phyloP scores from a whole-genome alignment of 92 coral and sea anemone genomes.

The Parazoanthus darwini region DNA sequence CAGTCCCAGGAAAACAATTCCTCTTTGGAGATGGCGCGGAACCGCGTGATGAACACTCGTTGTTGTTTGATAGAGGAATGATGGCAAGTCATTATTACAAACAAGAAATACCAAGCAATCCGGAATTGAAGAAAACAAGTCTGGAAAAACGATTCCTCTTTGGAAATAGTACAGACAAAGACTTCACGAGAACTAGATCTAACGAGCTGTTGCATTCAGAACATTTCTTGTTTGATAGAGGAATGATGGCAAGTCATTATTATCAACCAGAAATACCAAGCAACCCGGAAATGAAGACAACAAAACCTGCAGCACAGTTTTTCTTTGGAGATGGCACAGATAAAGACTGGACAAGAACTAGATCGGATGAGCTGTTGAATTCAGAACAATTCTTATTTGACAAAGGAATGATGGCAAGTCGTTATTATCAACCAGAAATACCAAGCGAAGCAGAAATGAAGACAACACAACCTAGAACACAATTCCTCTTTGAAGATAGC shows the following conservation, averaged over 20 bases:
- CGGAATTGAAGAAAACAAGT: not conserved
- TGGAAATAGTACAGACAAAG: not conserved
- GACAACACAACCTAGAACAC: not conserved
- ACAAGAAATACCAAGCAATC: not conserved
- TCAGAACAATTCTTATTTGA: not conserved
- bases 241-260: conserved; percentile 23
- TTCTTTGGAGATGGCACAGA: not conserved
- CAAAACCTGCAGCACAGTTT: not conserved
- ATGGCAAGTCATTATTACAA: conserved; percentile 10
- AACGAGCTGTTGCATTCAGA: not conserved
- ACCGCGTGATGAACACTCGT: not conserved
- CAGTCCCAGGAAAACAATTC: not conserved
- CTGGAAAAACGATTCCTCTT: not conserved
- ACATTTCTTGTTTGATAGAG: not conserved
- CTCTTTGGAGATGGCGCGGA: not conserved
- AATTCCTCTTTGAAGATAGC: not conserved
- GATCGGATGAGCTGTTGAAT: not conserved
- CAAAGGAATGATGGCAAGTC: not conserved
- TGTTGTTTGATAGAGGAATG: not conserved
- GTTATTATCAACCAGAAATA: not conserved
- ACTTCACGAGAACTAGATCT: not conserved
- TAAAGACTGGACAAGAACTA: not conserved
- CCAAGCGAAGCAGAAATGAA: not conserved
- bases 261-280: not conserved
- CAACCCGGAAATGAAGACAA: not conserved